Base-by-base conservation (phyloP, 2,113 vertebrate genomes). In the Edolisoma coerulescens region DNA sequence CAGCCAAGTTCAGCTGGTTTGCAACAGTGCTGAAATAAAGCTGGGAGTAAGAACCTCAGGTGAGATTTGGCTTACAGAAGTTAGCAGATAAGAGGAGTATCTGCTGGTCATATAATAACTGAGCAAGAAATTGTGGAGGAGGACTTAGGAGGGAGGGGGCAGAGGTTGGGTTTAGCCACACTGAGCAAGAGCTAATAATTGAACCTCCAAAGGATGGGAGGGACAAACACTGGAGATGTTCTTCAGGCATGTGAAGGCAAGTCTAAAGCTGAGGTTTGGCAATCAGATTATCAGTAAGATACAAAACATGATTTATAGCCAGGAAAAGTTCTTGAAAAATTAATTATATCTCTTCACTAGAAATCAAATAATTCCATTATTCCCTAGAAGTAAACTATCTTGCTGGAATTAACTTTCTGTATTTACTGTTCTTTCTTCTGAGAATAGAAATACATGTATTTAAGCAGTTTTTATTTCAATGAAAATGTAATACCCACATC, bases 391-490 rank as follows among this genome's bases (percentile, higher is more conserved):
- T 53, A 93, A 95, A 91, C 82, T 63, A 60, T 57, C 44, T 75
- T 90, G 13, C 65, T 91, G 65, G 61, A 91, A 91, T 97, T 93
- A 90, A 64, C 90, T 95, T 95, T 91, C 53, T 82, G 20, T 91
- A 69, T 93, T 93, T 88, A 77, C n/a, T 78, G 24, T 50, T 93
- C 71, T 84, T 89, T 93, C 60, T 90, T 75, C 69, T 90, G 78
- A 87, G 61, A 94, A 77, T 37, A 91, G 54, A 93, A 93, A 94
- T 63, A 60, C 45, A 35, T 45, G 14, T 68, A 63, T 88, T 94
- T 91, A 77, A 96, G 60, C 45, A 79, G 44, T 19, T 90, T 94
- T 93, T 93, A 73, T 80, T 91, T 50, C 73, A 76, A 28, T 50
- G 65, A 90, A 96, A 96, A 84, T 81, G 64, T 30, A 90, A 73